Conservation (phyloP, 2,113 vertebrate species). For the Colistium nudipinnis region DNA sequence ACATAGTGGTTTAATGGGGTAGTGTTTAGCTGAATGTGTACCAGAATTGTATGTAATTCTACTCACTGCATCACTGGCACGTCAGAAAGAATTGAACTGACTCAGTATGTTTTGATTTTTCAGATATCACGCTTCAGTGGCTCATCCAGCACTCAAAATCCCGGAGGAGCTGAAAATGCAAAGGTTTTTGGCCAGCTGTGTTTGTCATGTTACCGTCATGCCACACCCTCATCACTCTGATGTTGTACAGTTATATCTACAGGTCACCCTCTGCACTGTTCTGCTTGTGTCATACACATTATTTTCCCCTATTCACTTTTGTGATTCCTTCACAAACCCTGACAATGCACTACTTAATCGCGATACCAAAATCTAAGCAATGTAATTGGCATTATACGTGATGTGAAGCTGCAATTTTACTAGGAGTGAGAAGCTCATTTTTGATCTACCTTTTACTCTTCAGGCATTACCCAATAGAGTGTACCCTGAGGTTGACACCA, state of each 20-base stretch:
- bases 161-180: conserved; percentile 82
- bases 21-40: neutral
- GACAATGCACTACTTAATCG: conserved; percentile 57
- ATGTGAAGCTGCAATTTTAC: conserved; percentile 44
- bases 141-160: conserved; percentile 92
- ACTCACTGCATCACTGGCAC: neutral
- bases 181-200: conserved; percentile 36
- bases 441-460: conserved; percentile 4
- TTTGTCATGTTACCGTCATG: conserved; percentile 72
- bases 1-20: neutral
- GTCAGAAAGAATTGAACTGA: conserved; percentile 15
- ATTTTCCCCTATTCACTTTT: conserved; percentile 9
- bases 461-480: conserved; percentile 29
- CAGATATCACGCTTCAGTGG: conserved; percentile 88
- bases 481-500: conserved; percentile 35
- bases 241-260: conserved; percentile 70
- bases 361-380: conserved; percentile 40
- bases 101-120: conserved; percentile 12
- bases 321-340: conserved; percentile 38
- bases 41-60: neutral
- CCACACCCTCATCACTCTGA: conserved; percentile 68
- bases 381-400: conserved; percentile 49
- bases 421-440: conserved; percentile 26
- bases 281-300: conserved; percentile 36
- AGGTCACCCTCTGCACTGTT: conserved; percentile 61